These are phyloP conservation scores for Rhyacophila evoluta DNA, from an alignment of 2,888 invertebrate genomes.

Conservation along the genomic window DNA sequence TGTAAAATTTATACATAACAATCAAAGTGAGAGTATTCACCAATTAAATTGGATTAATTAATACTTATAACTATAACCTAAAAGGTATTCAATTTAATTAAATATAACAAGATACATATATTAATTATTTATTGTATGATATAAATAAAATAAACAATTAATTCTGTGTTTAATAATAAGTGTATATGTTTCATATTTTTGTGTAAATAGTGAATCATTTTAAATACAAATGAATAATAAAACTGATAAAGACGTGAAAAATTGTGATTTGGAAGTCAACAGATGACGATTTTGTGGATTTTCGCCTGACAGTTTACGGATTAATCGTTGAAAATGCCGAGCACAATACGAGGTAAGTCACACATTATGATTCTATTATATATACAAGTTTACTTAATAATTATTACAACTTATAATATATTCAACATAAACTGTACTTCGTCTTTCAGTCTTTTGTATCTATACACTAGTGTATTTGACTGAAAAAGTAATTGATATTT, in stretches of 20 bases:
- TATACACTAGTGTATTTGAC: no score
- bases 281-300: slow-evolving; percentile 27
- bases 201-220: no score
- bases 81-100: not conserved
- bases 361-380: no score
- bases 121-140: not conserved
- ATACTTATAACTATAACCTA: not conserved
- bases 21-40: not conserved
- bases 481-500: no score
- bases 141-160: not conserved
- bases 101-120: not conserved
- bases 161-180: no score
- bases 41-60: not conserved
- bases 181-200: no score
- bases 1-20: not conserved
- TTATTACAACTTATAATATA: no score
- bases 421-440: no score
- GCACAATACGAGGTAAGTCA: slow-evolving; percentile 69
- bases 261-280: not conserved
- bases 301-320: slow-evolving; percentile 28
- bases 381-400: no score
- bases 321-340: slow-evolving; percentile 65
- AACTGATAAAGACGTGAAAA: not conserved
- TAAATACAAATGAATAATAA: not conserved
- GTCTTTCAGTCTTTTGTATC: no score